These are phyloP conservation scores for Psophia crepitans DNA, from an alignment of 2,113 vertebrate species.

Conservation along the genomic window DNA sequence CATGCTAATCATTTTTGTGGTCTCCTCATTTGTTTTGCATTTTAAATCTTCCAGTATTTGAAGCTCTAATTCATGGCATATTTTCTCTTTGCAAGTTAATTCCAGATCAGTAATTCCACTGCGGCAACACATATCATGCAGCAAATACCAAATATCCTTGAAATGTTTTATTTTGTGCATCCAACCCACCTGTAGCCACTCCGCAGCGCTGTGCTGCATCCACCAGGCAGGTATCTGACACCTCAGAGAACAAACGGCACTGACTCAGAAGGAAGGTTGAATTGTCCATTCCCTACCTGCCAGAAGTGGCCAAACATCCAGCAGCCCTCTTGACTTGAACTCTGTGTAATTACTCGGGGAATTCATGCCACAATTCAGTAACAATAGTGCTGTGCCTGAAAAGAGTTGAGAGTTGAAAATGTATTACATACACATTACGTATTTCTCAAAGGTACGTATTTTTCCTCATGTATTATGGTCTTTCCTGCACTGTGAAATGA, in stretches of 20 bases:
- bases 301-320: not conserved
- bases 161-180: not conserved
- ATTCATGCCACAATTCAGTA: not conserved
- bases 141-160: not conserved
- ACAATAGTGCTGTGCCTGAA: not conserved
- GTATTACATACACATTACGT: not conserved
- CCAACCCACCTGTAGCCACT: not conserved
- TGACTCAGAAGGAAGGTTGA: not conserved
- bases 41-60: not conserved
- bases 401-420: not conserved
- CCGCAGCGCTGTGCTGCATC: accelerated
- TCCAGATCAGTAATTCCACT: not conserved
- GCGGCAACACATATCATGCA: accelerated
- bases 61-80: accelerated
- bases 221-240: not conserved
- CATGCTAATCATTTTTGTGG: not conserved
- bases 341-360: not conserved
- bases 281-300: not conserved
- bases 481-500: not conserved
- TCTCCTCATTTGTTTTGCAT: not conserved
- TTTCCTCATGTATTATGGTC: not conserved
- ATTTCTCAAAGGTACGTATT: not conserved
- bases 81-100: not conserved
- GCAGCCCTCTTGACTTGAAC: not conserved
- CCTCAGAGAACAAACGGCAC: not conserved